Evolutionary conservation across 2,888 invertebrate genomes (phyloP).

Genomic region (Eulithis testata): DNA sequence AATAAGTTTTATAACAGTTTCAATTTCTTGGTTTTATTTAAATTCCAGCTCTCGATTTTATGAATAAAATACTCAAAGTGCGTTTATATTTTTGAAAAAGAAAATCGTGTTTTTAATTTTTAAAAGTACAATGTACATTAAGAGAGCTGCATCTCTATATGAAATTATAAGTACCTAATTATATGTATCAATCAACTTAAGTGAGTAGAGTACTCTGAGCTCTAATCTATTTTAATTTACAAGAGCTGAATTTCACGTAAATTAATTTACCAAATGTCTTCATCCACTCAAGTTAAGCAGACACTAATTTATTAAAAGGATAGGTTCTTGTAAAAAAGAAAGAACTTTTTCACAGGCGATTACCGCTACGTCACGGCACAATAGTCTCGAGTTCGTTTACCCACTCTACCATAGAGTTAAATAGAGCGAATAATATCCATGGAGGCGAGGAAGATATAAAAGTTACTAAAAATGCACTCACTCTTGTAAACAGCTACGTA

Average conservation of each 20-base stretch:
- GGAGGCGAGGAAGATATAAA: slow-evolving; percentile 31
- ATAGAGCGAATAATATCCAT: slow-evolving; percentile 66
- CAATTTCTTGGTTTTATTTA: no score
- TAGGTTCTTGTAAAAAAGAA: slow-evolving; percentile 31
- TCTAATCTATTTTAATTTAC: slow-evolving; percentile 9
- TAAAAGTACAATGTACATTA: neutral
- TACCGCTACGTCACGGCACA: slow-evolving; percentile 46
- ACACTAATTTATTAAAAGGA: slow-evolving; percentile 29
- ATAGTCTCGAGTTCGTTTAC: slow-evolving; percentile 33
- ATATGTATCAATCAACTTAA: slow-evolving; percentile 3
- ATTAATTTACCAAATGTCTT: slow-evolving; percentile 20
- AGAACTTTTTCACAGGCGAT: slow-evolving; percentile 38
- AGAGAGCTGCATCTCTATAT: neutral
- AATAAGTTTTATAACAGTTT: no score
- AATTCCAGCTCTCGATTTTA: no score
- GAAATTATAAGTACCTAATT: neutral
- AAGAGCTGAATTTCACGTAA: slow-evolving; percentile 17
- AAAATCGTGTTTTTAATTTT: no score
- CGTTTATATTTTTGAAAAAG: no score
- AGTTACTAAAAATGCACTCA: slow-evolving; percentile 17
- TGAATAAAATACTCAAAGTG: no score
- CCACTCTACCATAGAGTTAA: slow-evolving; percentile 55
- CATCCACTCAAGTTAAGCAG: slow-evolving; percentile 20
- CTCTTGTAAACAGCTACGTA: neutral
- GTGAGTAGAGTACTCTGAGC: slow-evolving; percentile 11